phyloP scores from a whole-genome alignment of 2,113 vertebrate species.

The Girardinichthys multiradiatus region DNA sequence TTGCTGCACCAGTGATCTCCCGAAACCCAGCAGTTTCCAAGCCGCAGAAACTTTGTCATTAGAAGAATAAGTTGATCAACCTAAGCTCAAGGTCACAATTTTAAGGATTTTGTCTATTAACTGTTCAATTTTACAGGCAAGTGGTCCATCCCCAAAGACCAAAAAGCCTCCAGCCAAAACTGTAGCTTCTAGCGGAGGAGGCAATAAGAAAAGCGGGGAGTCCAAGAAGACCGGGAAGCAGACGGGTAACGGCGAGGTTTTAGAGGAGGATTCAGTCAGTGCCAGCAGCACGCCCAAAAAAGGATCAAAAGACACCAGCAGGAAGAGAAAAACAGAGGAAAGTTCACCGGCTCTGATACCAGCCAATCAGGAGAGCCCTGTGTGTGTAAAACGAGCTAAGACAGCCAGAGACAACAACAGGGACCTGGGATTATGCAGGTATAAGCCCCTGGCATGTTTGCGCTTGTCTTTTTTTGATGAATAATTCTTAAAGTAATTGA shows the following conservation, averaged over 20 bases:
- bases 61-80: too few species aligned
- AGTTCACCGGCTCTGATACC: slow-evolving; percentile 71
- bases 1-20: background rate
- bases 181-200: slow-evolving; percentile 49
- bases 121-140: slow-evolving; percentile 84
- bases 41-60: background rate
- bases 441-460: slow-evolving; percentile 8
- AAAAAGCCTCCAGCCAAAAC: slow-evolving; percentile 89
- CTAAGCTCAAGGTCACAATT: background rate
- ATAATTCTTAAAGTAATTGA: background rate
- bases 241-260: slow-evolving; percentile 81
- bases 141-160: slow-evolving; percentile 90
- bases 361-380: slow-evolving; percentile 86
- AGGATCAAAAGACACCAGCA: slow-evolving; percentile 86
- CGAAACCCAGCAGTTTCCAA: background rate
- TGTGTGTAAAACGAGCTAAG: slow-evolving; percentile 89
- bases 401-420: slow-evolving; percentile 89
- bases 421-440: slow-evolving; percentile 96
- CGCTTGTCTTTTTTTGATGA: slow-evolving; percentile 29
- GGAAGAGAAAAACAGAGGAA: slow-evolving; percentile 91
- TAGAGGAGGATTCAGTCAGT: slow-evolving; percentile 89
- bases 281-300: slow-evolving; percentile 89
- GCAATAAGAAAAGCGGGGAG: slow-evolving; percentile 85
- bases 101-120: background rate
- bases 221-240: slow-evolving; percentile 89